Base-by-base conservation (phyloP, 2,797 vertebrate species). In the Falco concolor region DNA sequence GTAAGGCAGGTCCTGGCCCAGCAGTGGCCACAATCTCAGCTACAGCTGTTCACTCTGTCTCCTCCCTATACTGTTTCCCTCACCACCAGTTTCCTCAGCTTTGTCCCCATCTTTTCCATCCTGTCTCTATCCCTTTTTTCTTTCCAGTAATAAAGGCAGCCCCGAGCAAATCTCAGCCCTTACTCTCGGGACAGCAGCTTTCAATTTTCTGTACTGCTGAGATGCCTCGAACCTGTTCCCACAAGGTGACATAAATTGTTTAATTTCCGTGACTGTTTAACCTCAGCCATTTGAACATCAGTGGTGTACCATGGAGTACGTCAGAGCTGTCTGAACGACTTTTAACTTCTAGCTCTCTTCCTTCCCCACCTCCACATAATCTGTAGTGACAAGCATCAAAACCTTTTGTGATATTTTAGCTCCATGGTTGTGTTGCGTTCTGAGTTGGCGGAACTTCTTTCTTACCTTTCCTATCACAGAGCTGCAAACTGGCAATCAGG, bases 191-290 rank as follows among this genome's bases (percentile, higher is more conserved):
- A 75, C 32, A 57, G 61, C 49, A 91, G 5, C 61, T 77, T 88
- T 70, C 79, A 68, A 2, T 76, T 61, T 94, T 77, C 49, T 57
- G 42, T 68, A 12, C 54, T 63, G 24, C 53, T 40, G 47, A 73
- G 34, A 28, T 1, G 8, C 57, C 28, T 84, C 54, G 50, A 76
- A 38, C 28, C 6, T 11, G 23, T 14, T 70, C 60, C 90, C 28
- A 12, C 10, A 16, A 64, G 45, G 27, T 65, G 42, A 32, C 28
- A 5, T 36, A 8, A 0, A 17, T 22, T 40, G 34, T 86, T 93
- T 91, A 13, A 52, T 91, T 93, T 79, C 67, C 60, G n/a, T 65
- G 47, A 14, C 80, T 64, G 19, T 72, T 90, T 57, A 18, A 73
- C 52, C 65, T 88, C 83, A 49, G 81, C 59, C 34, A 4, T 81